Evolutionary conservation across 2,113 vertebrate species (phyloP), one percentile per base, ranked within the genome.

Genomic region (Elaphurus davidianus): DNA sequence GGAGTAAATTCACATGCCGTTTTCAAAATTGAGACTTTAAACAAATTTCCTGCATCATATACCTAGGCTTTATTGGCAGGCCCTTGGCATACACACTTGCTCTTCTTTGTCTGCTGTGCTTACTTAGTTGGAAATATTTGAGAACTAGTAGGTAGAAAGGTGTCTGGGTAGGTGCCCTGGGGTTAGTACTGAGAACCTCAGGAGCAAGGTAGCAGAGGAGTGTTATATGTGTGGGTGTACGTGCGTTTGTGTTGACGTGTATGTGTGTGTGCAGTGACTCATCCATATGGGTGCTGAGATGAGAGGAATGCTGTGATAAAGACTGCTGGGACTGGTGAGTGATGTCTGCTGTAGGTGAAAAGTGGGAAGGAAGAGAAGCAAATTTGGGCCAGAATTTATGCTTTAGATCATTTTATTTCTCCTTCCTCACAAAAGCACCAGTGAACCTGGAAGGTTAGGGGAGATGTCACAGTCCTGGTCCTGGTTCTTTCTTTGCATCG

Each of bases 21-120:
- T 87, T 96, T 96, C 74, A 97, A 95, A 97, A 71, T 3, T 79
- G 82, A 93, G 33, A 78, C 33, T 85, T 97, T 78, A 90, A 60
- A 27, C 93, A 91, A 83, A 50, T 19, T 86, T 59, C 43, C 33
- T 92, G 50, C 79, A 25, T 91, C 52, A 7, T 17, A 21, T 9
- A 6, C 27, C n/a, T 50, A 30, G 28, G 76, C 19, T 85, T 16
- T 6, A 55, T 50, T 14, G 5, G 47, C 6, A 84, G 52, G 62
- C 50, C 23, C 7, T 87, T 45, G 50, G 88, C 28, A 47, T 59
- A 33, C 15, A 78, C 5, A 40, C 0, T n/a, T 62, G 40, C 83
- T 96, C 27, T 52, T 71, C n/a, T 50, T 93, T 76, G 62, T 47
- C 64, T 12, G 1, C 74, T 82, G n/a, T 59, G 45, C 19, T 81